A percentile compares a stretch with the other conserved stretches of the same genome.
Conservation (phyloP, 2,888 invertebrate genomes). For the Dasysyrphus tricinctus region DNA sequence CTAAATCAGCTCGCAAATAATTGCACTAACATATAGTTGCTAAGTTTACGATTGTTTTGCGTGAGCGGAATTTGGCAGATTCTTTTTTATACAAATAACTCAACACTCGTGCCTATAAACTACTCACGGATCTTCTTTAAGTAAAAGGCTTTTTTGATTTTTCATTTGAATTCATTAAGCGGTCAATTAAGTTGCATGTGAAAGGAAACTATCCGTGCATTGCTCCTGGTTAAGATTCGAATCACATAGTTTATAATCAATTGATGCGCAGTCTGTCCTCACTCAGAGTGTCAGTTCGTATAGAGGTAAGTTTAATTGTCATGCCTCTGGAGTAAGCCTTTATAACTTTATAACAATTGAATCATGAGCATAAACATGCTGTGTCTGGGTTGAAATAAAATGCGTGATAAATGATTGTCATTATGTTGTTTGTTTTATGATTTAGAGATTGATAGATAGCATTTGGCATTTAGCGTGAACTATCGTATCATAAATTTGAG, state of each 20-base stretch:
- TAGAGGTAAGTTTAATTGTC: conserved; percentile 49
- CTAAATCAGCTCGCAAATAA: conserved; percentile 54
- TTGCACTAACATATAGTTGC: conserved; percentile 39
- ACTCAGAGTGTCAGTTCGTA: conserved; percentile 12
- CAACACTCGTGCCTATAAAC: not conserved
- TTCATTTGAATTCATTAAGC: conserved; percentile 49
- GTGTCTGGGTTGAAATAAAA: conserved; percentile 33
- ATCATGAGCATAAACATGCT: conserved; percentile 3
- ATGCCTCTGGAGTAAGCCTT: not conserved
- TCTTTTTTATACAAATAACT: conserved; percentile 18
- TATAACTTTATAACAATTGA: conserved; percentile 17
- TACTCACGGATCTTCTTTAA: conserved; percentile 9
- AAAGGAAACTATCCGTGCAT: conserved; percentile 46
- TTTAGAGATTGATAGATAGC: conserved; percentile 53
- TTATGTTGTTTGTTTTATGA: conserved; percentile 47
- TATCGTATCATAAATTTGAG: not conserved
- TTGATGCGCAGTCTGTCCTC: conserved; percentile 14
- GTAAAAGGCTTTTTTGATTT: not conserved
- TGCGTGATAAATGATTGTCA: conserved; percentile 58
- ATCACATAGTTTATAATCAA: conserved; percentile 14
- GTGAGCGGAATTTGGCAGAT: conserved; percentile 56
- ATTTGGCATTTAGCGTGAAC: conserved; percentile 54
- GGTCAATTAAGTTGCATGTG: conserved; percentile 62
- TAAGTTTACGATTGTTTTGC: conserved; percentile 63
- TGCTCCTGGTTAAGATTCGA: conserved; percentile 58